Evolutionary conservation across 2,888 invertebrate species (phyloP).

Genomic region (Parapristionchus giblindavisi): DNA sequence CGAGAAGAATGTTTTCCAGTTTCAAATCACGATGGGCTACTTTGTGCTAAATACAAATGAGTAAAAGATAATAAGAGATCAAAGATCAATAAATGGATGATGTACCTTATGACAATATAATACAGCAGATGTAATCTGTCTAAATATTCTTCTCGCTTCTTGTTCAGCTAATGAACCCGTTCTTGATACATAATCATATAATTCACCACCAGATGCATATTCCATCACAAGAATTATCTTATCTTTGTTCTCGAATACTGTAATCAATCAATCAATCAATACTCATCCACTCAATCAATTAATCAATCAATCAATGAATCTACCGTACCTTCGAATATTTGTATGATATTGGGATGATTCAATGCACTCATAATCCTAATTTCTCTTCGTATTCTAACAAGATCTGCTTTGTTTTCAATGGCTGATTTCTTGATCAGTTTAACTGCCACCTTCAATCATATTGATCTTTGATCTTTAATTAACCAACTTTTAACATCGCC

Average conservation of each 20-base stretch:
- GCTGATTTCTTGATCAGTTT: slow-evolving; percentile 77
- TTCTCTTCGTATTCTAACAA: slow-evolving; percentile 92
- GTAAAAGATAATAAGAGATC: neutral
- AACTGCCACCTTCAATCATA: slow-evolving; percentile 81
- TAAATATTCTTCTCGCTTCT: slow-evolving; percentile 91
- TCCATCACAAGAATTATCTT: slow-evolving; percentile 99
- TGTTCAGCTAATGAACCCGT: slow-evolving; percentile 81
- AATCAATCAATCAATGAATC: neutral
- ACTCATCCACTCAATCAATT: neutral
- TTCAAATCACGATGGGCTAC: slow-evolving; percentile 74
- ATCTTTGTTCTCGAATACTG: slow-evolving; percentile 98
- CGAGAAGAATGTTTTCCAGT: slow-evolving; percentile 73
- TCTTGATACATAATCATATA: slow-evolving; percentile 90
- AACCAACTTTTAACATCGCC: too few species aligned
- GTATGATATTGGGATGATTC: slow-evolving; percentile 97
- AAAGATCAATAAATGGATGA: neutral
- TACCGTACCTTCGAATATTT: slow-evolving; percentile 89
- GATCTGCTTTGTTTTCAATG: slow-evolving; percentile 83
- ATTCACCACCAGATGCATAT: slow-evolving; percentile 96
- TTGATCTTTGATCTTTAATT: neutral
- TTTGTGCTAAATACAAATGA: slow-evolving; percentile 65
- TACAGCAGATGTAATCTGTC: slow-evolving; percentile 94
- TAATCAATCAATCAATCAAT: neutral
- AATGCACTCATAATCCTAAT: slow-evolving; percentile 99
- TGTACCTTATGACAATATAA: slow-evolving; percentile 91